Percentiles rank a stretch among this genome's conserved stretches.
phyloP scores from a whole-genome alignment of 2,113 vertebrate genomes.

The Neofelis nebulosa region DNA sequence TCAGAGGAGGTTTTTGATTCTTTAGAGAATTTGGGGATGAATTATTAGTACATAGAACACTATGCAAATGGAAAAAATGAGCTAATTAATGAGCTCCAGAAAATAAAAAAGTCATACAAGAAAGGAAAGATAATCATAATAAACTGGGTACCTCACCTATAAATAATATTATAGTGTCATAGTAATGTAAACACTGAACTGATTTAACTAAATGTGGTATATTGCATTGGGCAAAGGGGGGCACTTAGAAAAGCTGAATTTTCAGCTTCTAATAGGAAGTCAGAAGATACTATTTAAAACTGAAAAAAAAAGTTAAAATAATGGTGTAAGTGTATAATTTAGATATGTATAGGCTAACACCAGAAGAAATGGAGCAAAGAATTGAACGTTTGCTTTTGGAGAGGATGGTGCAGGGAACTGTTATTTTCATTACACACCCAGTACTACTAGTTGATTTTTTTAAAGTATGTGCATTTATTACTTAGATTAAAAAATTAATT shows the following conservation, averaged over 20 bases:
- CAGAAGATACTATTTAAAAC: neutral
- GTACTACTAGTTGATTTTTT: neutral
- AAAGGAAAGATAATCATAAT: conserved; percentile 5
- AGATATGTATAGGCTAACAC: neutral
- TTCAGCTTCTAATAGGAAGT: neutral
- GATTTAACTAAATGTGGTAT: neutral
- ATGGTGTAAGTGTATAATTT: neutral
- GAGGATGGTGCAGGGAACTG: neutral
- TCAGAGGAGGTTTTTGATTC: neutral
- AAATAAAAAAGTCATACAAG: neutral
- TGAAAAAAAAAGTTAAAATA: conserved; percentile 1
- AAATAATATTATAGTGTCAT: neutral
- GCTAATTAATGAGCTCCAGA: neutral
- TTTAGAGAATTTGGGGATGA: conserved; percentile 19
- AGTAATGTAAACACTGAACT: neutral
- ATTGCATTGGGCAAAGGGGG: too few species aligned
- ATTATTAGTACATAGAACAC: neutral
- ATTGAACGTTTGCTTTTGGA: neutral
- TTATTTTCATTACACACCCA: neutral
- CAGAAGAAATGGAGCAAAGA: neutral
- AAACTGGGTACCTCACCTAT: neutral
- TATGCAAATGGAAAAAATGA: neutral
- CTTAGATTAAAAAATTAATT: neutral
- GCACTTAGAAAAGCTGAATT: neutral
- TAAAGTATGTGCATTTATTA: neutral